phyloP scores from a whole-genome alignment of 2,113 vertebrate genomes.

The Poecile atricapillus region DNA sequence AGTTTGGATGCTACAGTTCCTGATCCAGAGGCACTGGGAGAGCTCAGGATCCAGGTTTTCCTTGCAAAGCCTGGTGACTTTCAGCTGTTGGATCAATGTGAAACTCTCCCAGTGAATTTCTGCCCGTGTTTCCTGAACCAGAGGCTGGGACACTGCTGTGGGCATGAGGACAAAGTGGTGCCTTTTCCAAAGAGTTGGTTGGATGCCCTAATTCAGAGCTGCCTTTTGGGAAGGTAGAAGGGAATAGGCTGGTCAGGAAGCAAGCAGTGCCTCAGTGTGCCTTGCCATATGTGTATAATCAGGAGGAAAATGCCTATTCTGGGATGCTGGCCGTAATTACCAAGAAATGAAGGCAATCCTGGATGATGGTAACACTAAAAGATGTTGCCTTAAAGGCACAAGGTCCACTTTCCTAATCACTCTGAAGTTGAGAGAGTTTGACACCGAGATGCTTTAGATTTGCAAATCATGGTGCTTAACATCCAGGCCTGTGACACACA shows the following conservation, averaged over 20 bases:
- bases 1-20: neutral
- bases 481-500: neutral
- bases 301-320: neutral
- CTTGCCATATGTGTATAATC: neutral
- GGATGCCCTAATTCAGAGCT: neutral
- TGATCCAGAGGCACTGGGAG: neutral
- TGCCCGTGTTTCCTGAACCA: neutral
- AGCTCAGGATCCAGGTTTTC: neutral
- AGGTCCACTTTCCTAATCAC: neutral
- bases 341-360: neutral
- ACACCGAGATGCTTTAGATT: neutral
- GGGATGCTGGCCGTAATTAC: neutral
- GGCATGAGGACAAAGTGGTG: neutral
- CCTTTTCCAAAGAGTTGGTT: neutral
- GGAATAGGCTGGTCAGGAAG: neutral
- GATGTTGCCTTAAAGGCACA: constrained; percentile 40
- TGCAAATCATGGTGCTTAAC: neutral
- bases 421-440: constrained; percentile 18
- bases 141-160: neutral
- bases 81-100: neutral
- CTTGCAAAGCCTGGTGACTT: neutral
- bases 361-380: neutral
- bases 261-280: neutral
- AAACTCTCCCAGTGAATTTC: neutral
- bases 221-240: neutral